phyloP scores from a whole-genome alignment of 2,888 invertebrate species.

The Sinopyrophorus schimmeli region DNA sequence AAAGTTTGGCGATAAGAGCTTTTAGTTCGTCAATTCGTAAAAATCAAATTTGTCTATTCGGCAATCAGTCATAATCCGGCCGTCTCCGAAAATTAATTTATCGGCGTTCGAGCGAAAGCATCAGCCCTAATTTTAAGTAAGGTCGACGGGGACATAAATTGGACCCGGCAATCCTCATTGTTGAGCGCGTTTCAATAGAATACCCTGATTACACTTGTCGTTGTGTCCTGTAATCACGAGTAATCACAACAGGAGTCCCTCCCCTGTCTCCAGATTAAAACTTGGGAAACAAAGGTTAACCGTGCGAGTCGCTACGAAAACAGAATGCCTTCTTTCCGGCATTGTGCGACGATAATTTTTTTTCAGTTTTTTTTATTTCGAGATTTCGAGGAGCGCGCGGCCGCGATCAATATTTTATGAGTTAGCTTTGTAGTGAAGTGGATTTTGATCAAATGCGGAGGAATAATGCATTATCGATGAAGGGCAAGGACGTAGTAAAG shows the following conservation, averaged over 20 bases:
- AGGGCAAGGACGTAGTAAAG: conserved; percentile 22
- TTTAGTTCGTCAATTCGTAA: no score
- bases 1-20: no score
- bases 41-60: conserved; percentile 14
- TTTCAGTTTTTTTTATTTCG: no score
- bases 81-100: conserved; percentile 27
- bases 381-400: no score
- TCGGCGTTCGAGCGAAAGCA: conserved; percentile 31
- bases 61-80: conserved; percentile 22
- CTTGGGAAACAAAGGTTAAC: conserved; percentile 52
- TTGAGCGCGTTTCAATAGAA: conserved; percentile 41
- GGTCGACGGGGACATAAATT: conserved; percentile 35
- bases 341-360: no score
- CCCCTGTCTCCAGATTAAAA: conserved; percentile 51
- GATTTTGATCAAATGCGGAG: conserved; percentile 10
- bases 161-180: conserved; percentile 38
- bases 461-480: conserved; percentile 19
- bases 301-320: conserved; percentile 39
- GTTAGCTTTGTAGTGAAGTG: not conserved
- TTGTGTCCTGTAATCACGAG: conserved; percentile 40
- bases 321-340: no score
- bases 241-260: conserved; percentile 38
- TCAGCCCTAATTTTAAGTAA: conserved; percentile 32
- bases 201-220: conserved; percentile 43
- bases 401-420: no score